A percentile compares a stretch with the other conserved stretches of the same genome.
Evolutionary conservation across 2,797 vertebrate genomes (phyloP).

Genomic region (Typhlichthys subterraneus): DNA sequence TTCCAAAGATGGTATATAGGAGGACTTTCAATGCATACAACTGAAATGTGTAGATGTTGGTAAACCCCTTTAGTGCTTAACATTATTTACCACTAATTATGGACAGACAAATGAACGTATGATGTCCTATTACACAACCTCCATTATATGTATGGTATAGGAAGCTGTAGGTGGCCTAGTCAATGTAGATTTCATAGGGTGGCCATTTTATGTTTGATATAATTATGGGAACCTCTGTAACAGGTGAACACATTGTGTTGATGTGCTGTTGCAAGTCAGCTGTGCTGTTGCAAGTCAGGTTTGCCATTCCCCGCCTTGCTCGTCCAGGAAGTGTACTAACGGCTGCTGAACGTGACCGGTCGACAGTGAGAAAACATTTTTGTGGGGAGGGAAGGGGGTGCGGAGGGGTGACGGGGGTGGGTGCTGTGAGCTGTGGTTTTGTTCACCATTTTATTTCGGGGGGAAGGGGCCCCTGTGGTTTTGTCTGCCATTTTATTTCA

Average conservation of each 20-base stretch:
- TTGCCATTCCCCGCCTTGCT: slow-evolving; percentile 2
- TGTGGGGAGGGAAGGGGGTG: slow-evolving; percentile 1
- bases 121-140: slow-evolving; percentile 26
- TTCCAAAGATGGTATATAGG: slow-evolving; percentile 45
- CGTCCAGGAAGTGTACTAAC: slow-evolving; percentile 35
- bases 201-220: slow-evolving; percentile 25
- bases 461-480: slow-evolving; percentile 34
- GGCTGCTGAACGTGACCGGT: slow-evolving; percentile 43
- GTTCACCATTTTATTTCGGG: background rate
- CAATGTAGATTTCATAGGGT: slow-evolving; percentile 8
- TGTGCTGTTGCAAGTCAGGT: slow-evolving; percentile 14
- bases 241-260: too few species aligned
- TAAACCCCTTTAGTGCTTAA: slow-evolving; percentile 24
- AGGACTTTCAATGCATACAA: slow-evolving; percentile 23
- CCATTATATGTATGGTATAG: slow-evolving; percentile 4
- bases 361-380: slow-evolving; percentile 29
- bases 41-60: slow-evolving; percentile 14
- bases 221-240: slow-evolving; percentile 10
- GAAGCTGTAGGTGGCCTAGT: slow-evolving; percentile 16
- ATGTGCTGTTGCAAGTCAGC: slow-evolving; percentile 10
- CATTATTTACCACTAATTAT: slow-evolving; percentile 26
- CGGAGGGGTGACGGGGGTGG: too few species aligned
- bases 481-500: slow-evolving; percentile 54
- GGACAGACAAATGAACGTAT: slow-evolving; percentile 17
- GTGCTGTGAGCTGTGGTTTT: background rate